These are phyloP conservation scores for Galaxea fascicularis DNA, from an alignment of 92 coral and sea anemone species.

Conservation along the genomic window DNA sequence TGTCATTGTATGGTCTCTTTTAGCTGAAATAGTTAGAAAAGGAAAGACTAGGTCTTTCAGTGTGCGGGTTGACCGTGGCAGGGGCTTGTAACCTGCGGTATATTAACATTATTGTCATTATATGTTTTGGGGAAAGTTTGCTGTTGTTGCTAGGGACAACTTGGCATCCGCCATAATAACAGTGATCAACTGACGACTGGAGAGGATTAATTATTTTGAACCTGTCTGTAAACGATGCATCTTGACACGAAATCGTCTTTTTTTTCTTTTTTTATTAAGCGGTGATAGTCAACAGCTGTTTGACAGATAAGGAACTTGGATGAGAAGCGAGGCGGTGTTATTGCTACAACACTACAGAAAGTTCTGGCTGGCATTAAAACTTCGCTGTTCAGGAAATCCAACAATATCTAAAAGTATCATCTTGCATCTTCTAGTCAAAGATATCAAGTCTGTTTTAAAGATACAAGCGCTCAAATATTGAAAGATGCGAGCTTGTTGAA, in stretches of 20 bases:
- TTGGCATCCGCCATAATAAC: neutral
- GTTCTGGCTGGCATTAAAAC: neutral
- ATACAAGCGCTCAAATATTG: conserved; percentile 27
- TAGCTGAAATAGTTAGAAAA: neutral
- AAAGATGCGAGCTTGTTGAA: conserved; percentile 28
- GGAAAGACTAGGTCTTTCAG: neutral
- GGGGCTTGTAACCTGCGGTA: neutral
- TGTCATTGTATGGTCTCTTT: neutral
- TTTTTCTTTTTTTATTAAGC: conserved; percentile 30
- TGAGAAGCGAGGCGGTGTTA: neutral
- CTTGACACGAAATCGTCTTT: conserved; percentile 73
- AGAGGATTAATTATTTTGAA: conserved; percentile 47
- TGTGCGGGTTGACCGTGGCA: neutral
- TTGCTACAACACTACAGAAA: neutral
- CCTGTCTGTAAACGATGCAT: conserved; percentile 63
- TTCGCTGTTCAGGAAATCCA: conserved; percentile 8
- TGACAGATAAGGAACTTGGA: conserved; percentile 21
- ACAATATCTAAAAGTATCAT: conserved; percentile 16
- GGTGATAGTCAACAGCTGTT: conserved; percentile 69
- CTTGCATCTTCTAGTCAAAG: neutral
- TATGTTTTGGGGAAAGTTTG: neutral
- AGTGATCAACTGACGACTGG: conserved; percentile 4
- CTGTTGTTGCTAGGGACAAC: neutral
- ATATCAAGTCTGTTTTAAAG: conserved; percentile 3
- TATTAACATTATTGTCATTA: neutral